A percentile compares a stretch with the other conserved stretches of the same genome.
Conservation (phyloP, 2,113 vertebrate genomes). For the Motacilla tschutschensis region DNA sequence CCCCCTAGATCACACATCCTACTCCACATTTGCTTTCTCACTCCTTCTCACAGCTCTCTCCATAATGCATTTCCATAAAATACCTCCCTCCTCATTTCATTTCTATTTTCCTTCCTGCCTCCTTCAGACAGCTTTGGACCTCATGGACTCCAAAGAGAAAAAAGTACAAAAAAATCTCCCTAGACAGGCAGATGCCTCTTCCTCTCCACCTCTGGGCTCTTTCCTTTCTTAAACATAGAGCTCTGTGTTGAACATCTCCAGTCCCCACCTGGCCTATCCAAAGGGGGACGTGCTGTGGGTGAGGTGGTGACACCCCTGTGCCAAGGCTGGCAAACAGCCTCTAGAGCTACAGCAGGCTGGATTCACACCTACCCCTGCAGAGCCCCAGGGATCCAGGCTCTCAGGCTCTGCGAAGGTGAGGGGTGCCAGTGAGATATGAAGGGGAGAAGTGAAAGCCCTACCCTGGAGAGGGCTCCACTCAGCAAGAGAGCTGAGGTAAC, state of each 20-base stretch:
- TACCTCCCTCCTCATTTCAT: background rate
- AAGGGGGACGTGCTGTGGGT: background rate
- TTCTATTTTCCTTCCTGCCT: background rate
- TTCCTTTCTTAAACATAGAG: background rate
- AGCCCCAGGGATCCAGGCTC: background rate
- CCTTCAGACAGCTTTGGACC: background rate
- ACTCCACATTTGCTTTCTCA: conserved; percentile 26
- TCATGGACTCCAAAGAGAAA: background rate
- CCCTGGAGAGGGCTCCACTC: background rate
- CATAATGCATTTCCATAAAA: background rate
- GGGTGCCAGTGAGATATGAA: background rate
- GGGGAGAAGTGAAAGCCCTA: background rate
- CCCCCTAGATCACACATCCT: conserved; percentile 39
- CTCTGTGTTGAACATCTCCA: background rate
- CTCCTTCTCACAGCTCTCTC: conserved; percentile 16
- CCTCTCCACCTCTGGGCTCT: background rate
- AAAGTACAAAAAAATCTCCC: background rate
- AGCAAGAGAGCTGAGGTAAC: background rate
- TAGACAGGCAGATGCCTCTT: background rate
- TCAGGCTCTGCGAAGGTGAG: background rate
- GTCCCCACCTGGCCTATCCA: background rate
- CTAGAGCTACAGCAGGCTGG: background rate
- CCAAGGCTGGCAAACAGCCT: background rate
- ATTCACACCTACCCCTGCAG: background rate
- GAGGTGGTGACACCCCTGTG: background rate